phyloP scores from a whole-genome alignment of 2,888 invertebrate species.

The Agonopterix alstromeriana region DNA sequence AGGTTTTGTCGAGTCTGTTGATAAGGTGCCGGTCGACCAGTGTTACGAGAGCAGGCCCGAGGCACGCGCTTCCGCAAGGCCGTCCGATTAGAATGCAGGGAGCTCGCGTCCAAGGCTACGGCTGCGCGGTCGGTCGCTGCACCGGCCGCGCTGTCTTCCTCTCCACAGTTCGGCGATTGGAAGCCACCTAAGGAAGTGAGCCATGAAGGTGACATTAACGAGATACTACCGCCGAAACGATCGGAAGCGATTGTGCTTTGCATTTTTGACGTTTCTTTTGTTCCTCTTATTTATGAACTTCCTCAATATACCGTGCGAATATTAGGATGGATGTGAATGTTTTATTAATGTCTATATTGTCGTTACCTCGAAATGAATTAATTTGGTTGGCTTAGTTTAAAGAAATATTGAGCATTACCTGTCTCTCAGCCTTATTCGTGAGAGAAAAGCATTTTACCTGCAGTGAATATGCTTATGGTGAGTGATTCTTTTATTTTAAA shows the following conservation, averaged over 20 bases:
- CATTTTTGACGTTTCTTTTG: slow-evolving; percentile 55
- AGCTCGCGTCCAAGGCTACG: slow-evolving; percentile 72
- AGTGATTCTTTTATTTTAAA: too few species aligned
- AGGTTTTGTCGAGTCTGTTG: slow-evolving; percentile 31
- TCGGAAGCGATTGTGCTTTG: slow-evolving; percentile 69
- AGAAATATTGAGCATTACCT: too few species aligned
- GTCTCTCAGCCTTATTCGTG: too few species aligned
- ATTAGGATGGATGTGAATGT: not conserved
- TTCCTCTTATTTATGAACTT: slow-evolving; percentile 38
- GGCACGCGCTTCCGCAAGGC: slow-evolving; percentile 74
- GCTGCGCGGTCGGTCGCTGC: slow-evolving; percentile 66
- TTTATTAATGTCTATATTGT: too few species aligned
- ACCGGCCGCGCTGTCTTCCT: slow-evolving; percentile 63
- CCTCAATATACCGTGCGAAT: slow-evolving; percentile 27
- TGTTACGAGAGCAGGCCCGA: slow-evolving; percentile 59
- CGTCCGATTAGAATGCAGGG: slow-evolving; percentile 72
- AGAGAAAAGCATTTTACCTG: too few species aligned
- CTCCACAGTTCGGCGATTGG: slow-evolving; percentile 49
- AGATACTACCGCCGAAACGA: slow-evolving; percentile 42
- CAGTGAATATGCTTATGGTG: too few species aligned
- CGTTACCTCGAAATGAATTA: too few species aligned
- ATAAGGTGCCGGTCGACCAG: slow-evolving; percentile 38
- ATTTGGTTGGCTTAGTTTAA: too few species aligned
- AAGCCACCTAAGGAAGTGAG: slow-evolving; percentile 58
- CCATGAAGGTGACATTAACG: slow-evolving; percentile 61